Base-by-base conservation (phyloP, 2,113 vertebrate genomes). In the Paralichthys olivaceus region DNA sequence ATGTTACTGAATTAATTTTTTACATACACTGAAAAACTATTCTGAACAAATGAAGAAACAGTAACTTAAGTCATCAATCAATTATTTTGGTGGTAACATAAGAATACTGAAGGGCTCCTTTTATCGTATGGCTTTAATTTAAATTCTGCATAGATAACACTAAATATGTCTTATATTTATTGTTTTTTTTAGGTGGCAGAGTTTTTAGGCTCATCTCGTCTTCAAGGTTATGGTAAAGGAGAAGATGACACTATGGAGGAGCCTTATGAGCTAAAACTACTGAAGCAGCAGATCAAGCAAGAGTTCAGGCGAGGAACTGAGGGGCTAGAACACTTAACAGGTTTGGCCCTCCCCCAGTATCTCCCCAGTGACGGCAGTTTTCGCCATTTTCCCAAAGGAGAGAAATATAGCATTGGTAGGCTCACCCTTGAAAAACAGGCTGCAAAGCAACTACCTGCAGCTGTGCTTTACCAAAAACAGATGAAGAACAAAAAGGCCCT, bases 161-260 rank as follows among this genome's bases (percentile, higher is more conserved):
- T 56, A 4, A 75, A 69, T 23, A 2, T 65, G 20, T 4, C 0
- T 7, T 72, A 7, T 64, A 5, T 80, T 75, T 80, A 34, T 34
- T 34, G 32, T 86, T 95, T 61, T 67, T 94, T 70, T 49, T 58
- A 93, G 92, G 93, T 95, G 84, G 95, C 76, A 51, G 94, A 94
- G 28, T 95, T 94, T 75, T 89, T 95, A 69, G 92, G 92, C 5
- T 94, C 96, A 49, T 94, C 97, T 37, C 94, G 96, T 54, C 86
- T 98, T 69, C 97, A 98, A 69, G 93, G 95, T 45, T 99, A 98
- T 71, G 95, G 95, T 79, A 99, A 99, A 94, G 93, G 95, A 32
- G 98, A 99, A 67, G 98, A 99, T 84, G 97, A 99, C 43, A 91
- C 97, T 5, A 99, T 99, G 97, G 98, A 99, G 72, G 98, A 99